Percentiles rank a stretch among this genome's conserved stretches.
These are phyloP conservation scores for Odontomachus brunneus DNA, from an alignment of 1,140 invertebrate genomes.

Conservation along the genomic window DNA sequence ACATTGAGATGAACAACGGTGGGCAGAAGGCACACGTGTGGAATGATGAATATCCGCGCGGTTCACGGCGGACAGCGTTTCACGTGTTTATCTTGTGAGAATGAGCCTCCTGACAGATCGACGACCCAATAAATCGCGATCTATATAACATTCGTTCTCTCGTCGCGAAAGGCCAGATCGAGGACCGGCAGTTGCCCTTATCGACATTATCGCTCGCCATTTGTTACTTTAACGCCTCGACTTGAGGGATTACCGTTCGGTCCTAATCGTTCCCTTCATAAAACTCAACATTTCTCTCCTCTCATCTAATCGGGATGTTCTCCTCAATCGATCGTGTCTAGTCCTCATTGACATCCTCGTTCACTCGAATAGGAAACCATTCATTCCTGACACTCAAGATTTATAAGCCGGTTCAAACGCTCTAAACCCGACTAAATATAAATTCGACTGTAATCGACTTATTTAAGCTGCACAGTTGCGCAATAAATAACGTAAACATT, in stretches of 20 bases:
- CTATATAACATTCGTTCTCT: constrained; percentile 13
- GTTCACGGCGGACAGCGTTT: constrained; percentile 32
- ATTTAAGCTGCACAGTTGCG: constrained; percentile 22
- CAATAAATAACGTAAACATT: constrained; percentile 44
- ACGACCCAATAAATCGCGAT: constrained; percentile 57
- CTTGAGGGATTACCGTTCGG: no score
- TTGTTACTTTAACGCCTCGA: not conserved
- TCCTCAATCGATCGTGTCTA: not conserved
- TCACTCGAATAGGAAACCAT: not conserved
- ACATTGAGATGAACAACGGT: no score
- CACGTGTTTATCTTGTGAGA: constrained; percentile 56
- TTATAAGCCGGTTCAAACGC: constrained; percentile 37
- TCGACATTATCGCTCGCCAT: not conserved
- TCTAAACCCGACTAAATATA: constrained; percentile 30
- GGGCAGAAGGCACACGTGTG: no score
- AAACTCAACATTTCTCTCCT: not conserved
- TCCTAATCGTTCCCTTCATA: no score
- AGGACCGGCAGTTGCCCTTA: not conserved
- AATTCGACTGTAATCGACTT: constrained; percentile 46
- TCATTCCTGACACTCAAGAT: constrained; percentile 11
- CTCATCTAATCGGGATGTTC: not conserved
- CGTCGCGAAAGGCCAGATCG: not conserved
- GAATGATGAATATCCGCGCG: constrained; percentile 59
- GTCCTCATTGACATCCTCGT: constrained; percentile 6
- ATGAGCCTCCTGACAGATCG: constrained; percentile 41